These are phyloP conservation scores for Genyomyrus donnyi DNA, from an alignment of 2,113 vertebrate species.

Conservation along the genomic window DNA sequence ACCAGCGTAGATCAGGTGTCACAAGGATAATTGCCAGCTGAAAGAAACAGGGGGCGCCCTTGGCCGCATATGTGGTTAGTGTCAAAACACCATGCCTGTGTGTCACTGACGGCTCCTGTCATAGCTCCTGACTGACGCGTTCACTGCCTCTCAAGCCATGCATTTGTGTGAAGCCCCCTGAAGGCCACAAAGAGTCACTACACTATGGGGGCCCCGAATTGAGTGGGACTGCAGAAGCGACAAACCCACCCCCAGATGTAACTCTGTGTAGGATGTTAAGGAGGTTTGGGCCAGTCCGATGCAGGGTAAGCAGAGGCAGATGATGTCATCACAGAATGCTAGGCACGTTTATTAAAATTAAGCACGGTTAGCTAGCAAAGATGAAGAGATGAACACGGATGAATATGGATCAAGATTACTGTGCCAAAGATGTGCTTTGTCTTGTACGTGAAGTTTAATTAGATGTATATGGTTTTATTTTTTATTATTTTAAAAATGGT, in stretches of 20 bases:
- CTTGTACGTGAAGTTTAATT: background rate
- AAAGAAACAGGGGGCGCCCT: background rate
- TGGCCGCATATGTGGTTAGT: background rate
- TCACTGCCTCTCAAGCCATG: background rate
- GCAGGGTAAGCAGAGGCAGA: background rate
- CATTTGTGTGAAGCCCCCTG: background rate
- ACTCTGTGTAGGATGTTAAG: background rate
- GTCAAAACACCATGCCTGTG: background rate
- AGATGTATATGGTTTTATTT: background rate
- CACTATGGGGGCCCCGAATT: background rate
- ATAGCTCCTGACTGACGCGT: background rate
- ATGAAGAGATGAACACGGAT: background rate
- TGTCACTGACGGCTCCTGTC: background rate
- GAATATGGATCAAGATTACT: background rate
- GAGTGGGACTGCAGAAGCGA: background rate
- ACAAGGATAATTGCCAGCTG: background rate
- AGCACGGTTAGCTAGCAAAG: background rate
- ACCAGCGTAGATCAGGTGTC: background rate
- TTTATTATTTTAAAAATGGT: background rate
- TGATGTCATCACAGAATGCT: background rate
- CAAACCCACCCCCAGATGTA: background rate
- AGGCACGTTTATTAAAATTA: background rate
- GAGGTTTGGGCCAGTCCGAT: background rate
- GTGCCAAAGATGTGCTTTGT: background rate
- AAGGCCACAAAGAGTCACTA: background rate